Percentiles rank a stretch among this genome's conserved stretches.
Evolutionary conservation across 2,113 vertebrate species (phyloP).

Genomic region (Ploceus nigricollis): DNA sequence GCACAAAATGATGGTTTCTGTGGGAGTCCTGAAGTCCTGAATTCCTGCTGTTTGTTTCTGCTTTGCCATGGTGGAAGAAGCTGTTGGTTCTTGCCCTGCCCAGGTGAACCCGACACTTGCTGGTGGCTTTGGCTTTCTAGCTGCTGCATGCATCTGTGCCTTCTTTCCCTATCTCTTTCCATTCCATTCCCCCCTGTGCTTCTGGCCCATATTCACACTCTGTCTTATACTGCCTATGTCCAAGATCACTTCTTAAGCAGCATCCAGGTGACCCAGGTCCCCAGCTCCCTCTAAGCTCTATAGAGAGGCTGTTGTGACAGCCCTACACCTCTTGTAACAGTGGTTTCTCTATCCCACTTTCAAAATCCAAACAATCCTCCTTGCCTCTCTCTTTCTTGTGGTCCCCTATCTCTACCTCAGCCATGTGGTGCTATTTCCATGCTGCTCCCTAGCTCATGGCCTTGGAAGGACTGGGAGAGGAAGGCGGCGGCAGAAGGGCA

Average conservation of each 20-base stretch:
- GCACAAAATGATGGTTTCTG: background rate
- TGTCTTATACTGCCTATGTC: background rate
- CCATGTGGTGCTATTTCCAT: fast-evolving
- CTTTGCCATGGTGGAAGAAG: background rate
- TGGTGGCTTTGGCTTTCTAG: background rate
- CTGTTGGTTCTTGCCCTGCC: background rate
- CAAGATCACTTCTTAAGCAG: background rate
- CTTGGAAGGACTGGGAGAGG: background rate
- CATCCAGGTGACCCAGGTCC: background rate
- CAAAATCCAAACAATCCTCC: background rate
- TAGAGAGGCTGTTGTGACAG: background rate
- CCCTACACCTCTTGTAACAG: background rate
- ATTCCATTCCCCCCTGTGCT: background rate
- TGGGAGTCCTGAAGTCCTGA: background rate
- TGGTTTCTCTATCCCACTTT: background rate
- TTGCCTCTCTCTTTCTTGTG: background rate
- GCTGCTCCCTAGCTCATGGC: background rate
- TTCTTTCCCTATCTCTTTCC: background rate
- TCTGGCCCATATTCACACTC: background rate
- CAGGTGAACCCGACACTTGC: fast-evolving
- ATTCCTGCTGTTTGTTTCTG: background rate
- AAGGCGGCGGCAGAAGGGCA: background rate
- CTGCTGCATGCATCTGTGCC: background rate
- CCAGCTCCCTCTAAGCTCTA: background rate
- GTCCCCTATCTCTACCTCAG: background rate